Evolutionary conservation across 2,888 invertebrate genomes (phyloP).

Genomic region (Melieria picta): DNA sequence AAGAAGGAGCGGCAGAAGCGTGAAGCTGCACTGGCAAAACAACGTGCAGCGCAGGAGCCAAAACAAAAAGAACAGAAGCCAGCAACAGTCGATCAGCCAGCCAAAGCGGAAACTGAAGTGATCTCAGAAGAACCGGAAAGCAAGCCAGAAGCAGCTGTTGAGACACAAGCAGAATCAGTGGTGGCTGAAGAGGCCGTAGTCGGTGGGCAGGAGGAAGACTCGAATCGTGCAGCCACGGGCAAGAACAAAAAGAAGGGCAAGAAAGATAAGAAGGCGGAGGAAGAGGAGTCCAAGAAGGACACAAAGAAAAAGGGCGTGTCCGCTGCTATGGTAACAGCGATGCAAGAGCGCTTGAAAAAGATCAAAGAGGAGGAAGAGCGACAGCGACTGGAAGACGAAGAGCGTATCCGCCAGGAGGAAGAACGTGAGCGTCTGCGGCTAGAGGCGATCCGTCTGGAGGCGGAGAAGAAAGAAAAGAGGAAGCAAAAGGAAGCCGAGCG

Average conservation of each 20-base stretch:
- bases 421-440: constrained; percentile 78
- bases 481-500: constrained; percentile 93
- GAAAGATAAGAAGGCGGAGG: constrained; percentile 65
- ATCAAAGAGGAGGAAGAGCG: constrained; percentile 90
- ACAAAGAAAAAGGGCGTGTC: constrained; percentile 77
- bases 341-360: constrained; percentile 91
- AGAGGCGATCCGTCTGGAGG: constrained; percentile 82
- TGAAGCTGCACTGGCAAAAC: constrained; percentile 69
- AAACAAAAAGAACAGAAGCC: constrained; percentile 42
- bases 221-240: constrained; percentile 36
- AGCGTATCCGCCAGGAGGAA: constrained; percentile 78
- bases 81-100: constrained; percentile 48
- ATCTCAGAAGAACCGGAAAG: constrained; percentile 51
- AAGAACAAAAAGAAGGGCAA: constrained; percentile 60
- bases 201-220: constrained; percentile 30
- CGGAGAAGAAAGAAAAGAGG: constrained; percentile 87
- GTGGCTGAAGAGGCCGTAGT: constrained; percentile 52
- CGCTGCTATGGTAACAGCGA: constrained; percentile 86
- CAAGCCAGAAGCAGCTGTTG: constrained; percentile 40
- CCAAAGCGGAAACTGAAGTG: constrained; percentile 48
- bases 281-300: constrained; percentile 69
- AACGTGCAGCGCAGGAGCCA: constrained; percentile 61
- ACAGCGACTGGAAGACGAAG: constrained; percentile 78
- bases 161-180: constrained; percentile 50
- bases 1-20: constrained; percentile 86